Evolutionary conservation across 2,113 vertebrate genomes (phyloP).

Genomic region (cattle (Bos taurus)): DNA sequence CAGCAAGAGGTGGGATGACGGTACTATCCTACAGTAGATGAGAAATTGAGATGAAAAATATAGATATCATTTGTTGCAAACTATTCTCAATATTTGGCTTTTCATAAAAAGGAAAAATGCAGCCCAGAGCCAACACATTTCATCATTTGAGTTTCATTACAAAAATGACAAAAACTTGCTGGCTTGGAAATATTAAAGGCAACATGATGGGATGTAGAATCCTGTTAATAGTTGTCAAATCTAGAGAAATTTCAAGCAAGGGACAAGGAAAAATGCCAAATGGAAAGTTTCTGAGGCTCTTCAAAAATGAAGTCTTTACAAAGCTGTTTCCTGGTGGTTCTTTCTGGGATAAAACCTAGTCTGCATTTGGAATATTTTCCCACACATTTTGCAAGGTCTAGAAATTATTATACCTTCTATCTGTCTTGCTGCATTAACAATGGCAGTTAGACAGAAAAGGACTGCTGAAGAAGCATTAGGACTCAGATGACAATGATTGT

Average conservation of each 20-base stretch:
- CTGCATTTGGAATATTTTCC: not conserved
- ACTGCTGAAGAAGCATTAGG: not conserved
- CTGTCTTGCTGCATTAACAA: not conserved
- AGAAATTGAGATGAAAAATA: conserved; percentile 36
- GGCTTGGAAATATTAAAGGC: conserved; percentile 64
- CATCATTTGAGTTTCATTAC: conserved; percentile 68
- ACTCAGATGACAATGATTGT: not conserved
- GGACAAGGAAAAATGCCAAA: not conserved
- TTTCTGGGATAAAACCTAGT: not conserved
- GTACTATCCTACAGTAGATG: not conserved
- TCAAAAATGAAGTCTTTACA: not conserved
- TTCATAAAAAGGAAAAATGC: conserved; percentile 57
- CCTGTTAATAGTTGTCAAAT: conserved; percentile 56
- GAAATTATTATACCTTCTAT: not conserved
- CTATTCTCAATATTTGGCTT: conserved; percentile 62
- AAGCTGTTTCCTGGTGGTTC: not conserved
- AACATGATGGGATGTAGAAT: conserved; percentile 41
- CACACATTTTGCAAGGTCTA: not conserved
- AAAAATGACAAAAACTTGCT: conserved; percentile 71
- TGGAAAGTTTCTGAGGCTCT: conserved; percentile 29
- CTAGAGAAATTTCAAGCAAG: conserved; percentile 42
- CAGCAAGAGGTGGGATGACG: not conserved
- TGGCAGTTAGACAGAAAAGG: not conserved
- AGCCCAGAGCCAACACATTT: conserved; percentile 42
- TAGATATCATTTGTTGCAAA: conserved; percentile 43